Evolutionary conservation across 1,140 invertebrate genomes (phyloP).

Genomic region (Leptopilina boulardi): DNA sequence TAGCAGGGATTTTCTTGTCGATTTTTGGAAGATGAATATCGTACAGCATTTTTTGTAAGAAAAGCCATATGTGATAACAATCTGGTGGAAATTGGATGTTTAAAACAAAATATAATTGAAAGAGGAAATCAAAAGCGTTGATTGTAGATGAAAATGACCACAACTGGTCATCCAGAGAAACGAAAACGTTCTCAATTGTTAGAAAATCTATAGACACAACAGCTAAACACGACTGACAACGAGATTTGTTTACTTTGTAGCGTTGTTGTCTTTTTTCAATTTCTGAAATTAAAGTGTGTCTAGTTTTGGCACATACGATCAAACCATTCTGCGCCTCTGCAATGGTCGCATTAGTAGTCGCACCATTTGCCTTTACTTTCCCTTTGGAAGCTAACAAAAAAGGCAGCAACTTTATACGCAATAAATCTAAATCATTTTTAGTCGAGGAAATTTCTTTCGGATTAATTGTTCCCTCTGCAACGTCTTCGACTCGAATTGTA

Average conservation of each 20-base stretch:
- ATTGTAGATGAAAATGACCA: conserved; percentile 39
- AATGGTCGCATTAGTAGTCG: background rate
- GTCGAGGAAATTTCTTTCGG: background rate
- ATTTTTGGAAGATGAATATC: conserved; percentile 22
- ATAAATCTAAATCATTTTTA: background rate
- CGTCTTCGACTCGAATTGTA: background rate
- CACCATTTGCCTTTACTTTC: background rate
- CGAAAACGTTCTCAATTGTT: conserved; percentile 36
- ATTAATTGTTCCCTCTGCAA: no score
- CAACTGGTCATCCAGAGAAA: conserved; percentile 19
- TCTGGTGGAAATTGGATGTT: conserved; percentile 36
- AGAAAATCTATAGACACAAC: conserved; percentile 25
- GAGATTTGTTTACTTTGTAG: conserved; percentile 33
- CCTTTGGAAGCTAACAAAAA: background rate
- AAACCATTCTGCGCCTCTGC: background rate
- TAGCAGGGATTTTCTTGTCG: conserved; percentile 36
- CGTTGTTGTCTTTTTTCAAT: conserved; percentile 24
- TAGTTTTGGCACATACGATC: background rate
- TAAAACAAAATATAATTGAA: conserved; percentile 39
- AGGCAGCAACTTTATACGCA: background rate
- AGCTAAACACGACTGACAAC: conserved; percentile 38
- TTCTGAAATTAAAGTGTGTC: background rate
- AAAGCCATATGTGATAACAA: conserved; percentile 39
- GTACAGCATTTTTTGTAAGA: conserved; percentile 40
- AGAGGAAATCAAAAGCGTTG: conserved; percentile 39